Base-by-base conservation (phyloP, 2,888 invertebrate genomes). In the Gastrophysa polygoni region DNA sequence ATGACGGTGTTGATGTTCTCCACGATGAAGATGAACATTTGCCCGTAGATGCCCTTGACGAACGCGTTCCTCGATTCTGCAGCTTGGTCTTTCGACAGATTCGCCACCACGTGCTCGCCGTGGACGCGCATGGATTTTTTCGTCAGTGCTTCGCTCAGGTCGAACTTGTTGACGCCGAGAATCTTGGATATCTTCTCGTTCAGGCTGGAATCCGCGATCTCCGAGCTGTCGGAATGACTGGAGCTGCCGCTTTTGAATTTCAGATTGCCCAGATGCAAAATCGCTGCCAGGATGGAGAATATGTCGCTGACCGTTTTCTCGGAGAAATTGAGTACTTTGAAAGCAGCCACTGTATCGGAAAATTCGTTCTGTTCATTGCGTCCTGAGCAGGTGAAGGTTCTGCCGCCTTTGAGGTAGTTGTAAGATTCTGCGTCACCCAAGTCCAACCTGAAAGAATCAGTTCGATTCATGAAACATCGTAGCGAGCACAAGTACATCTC, bases 261-360 rank as follows among this genome's bases (percentile, higher is more conserved):
- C 59, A 97, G 83, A 80, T 98, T 98, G 24, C 98, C 98, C 63
- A 97, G 83, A 82, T 98, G 97, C 56, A 98, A 83, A 66, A 98
- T 89, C 1, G 93, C 90, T 0, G 95, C 92, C 1, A 98, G 83
- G 2, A 98, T 84, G 75, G 90, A 91, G 68, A 95, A 88, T 57
- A 97, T 90, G 68, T 91, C 90, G 88, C 90, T 91, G 28, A 93
- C 89, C 76, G 97, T 96, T 28, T 88, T 86, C 47, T 95, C 91
- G 6, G 87, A 84, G 76, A 96, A 96, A 80, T 93, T 93, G 0
- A 97, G 85, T 0, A 96, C 92, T 82, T 94, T 94, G 87, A 96
- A 91, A n/a, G 98, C 96, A 0, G 92, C 92, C 62, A 91, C 85
- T 63, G 98, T 92, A 73, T 95, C 92, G 1, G 91, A 87, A 81